These are phyloP conservation scores for Mionectes macconnelli DNA, from an alignment of 2,113 vertebrate genomes.

Conservation along the genomic window DNA sequence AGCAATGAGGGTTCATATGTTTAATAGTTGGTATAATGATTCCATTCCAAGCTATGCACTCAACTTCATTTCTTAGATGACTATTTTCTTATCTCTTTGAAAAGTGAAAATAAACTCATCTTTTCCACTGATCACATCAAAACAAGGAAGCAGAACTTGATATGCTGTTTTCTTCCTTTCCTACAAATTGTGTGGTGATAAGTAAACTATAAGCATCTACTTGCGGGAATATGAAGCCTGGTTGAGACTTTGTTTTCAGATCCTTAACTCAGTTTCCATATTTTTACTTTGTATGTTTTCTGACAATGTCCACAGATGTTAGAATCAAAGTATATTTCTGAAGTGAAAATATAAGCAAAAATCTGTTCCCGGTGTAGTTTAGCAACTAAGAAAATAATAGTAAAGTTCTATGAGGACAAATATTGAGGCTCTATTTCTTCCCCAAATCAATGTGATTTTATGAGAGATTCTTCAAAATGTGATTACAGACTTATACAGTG, in stretches of 20 bases:
- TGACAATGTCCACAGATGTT: background rate
- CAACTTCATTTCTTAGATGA: background rate
- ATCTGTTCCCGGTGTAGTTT: background rate
- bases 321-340: background rate
- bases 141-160: background rate
- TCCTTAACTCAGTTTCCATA: background rate
- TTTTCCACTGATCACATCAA: background rate
- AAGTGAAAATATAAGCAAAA: background rate
- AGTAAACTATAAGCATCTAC: background rate
- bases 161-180: background rate
- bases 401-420: background rate
- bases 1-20: background rate
- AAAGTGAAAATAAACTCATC: background rate
- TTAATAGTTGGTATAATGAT: background rate
- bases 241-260: background rate
- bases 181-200: background rate
- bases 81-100: background rate
- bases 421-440: background rate
- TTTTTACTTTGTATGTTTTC: background rate
- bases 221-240: background rate
- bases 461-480: background rate
- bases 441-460: background rate
- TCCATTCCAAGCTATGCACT: background rate
- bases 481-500: background rate
- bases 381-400: background rate